Base-by-base conservation (phyloP, 2,888 invertebrate genomes). In the Tricholauxania praeusta region DNA sequence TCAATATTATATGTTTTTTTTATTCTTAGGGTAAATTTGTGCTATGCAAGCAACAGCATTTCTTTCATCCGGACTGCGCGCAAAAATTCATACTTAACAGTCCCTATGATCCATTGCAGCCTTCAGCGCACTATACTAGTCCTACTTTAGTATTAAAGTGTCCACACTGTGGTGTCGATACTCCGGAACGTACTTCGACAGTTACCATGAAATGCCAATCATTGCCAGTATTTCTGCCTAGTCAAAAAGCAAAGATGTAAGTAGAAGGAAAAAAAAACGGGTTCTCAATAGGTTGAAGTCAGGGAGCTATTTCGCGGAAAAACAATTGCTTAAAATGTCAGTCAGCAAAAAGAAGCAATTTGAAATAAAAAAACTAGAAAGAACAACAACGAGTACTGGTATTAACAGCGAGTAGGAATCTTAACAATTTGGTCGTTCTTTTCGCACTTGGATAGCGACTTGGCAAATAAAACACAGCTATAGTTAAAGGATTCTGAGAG, bases 41-140 rank as follows among this genome's bases (percentile, higher is more conserved):
- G 80, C 92, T 94, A 80, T 97, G 97, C 86, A 90, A 90, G 67
- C 88, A 90, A 72, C 90, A 91, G 22, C 97, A 97, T 87, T 91
- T 95, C 78, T 96, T 94, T 87, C 97, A 97, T 88, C 88, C 92
- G 71, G 93, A 93, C 71, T 97, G 97, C 83, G 93, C 93, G 15
- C 85, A 86, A 72, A 87, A 87, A 67, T 86, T 84, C 73, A 84
- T 87, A 62, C 80, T 87, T 7, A 87, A 84, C 77, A 83, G 84
- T 48, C 85, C 86, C 12, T 85, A 83, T 72, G 87, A 87, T 77
- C 88, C 89, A 59, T 88, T 88, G 53, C 89, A 89, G 74, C 87
- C 80, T 59, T 67, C 74, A 22, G 87, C 59, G 85, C 89, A 75
- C 72, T 85, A 83, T 75, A 76, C 81, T 73, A 83, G 84, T 74